Conservation (phyloP, 2,888 invertebrate species). For the Pedicia rivosa region DNA sequence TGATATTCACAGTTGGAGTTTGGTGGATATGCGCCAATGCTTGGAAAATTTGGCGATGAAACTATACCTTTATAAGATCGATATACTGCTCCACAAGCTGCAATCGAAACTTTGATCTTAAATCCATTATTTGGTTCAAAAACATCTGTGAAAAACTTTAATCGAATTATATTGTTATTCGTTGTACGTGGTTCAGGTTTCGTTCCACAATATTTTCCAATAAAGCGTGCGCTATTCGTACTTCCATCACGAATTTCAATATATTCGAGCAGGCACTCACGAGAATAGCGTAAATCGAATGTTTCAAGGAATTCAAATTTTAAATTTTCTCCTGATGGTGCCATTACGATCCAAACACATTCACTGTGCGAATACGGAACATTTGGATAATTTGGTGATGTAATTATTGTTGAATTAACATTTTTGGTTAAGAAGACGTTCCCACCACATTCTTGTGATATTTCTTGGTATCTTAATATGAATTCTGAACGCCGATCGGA, state of each 20-base stretch:
- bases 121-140: slow-evolving; percentile 62
- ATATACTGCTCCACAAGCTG: slow-evolving; percentile 56
- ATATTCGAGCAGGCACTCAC: slow-evolving; percentile 32
- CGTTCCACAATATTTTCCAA: slow-evolving; percentile 47
- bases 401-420: slow-evolving; percentile 38
- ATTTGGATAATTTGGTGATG: slow-evolving; percentile 68
- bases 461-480: slow-evolving; percentile 40
- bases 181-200: slow-evolving; percentile 43
- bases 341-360: slow-evolving; percentile 66
- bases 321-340: slow-evolving; percentile 55
- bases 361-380: slow-evolving; percentile 63
- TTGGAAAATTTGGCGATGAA: slow-evolving; percentile 51
- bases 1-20: slow-evolving; percentile 57
- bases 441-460: slow-evolving; percentile 51
- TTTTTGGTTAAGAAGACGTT: slow-evolving; percentile 37
- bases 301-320: slow-evolving; percentile 57
- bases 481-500: slow-evolving; percentile 25
- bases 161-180: slow-evolving; percentile 46
- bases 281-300: slow-evolving; percentile 45
- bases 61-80: slow-evolving; percentile 42
- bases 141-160: slow-evolving; percentile 55
- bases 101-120: slow-evolving; percentile 32
- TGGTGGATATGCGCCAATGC: slow-evolving; percentile 32
- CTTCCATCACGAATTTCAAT: slow-evolving; percentile 76
- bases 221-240: slow-evolving; percentile 43